Percentiles rank a stretch among this genome's conserved stretches.
Evolutionary conservation across 2,888 invertebrate genomes (phyloP).

Genomic region (Sympetrum striolatum): DNA sequence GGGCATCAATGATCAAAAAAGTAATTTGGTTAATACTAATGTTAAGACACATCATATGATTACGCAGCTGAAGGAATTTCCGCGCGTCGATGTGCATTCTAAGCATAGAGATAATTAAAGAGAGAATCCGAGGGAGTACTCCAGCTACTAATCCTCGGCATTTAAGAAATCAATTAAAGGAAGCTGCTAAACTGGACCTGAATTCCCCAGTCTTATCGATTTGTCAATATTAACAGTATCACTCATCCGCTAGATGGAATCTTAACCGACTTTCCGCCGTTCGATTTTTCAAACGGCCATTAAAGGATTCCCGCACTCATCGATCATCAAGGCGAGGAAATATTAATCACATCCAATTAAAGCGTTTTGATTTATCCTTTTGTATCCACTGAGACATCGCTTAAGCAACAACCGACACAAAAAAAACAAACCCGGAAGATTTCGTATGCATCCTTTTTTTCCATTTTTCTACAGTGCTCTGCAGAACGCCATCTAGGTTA

Average conservation of each 20-base stretch:
- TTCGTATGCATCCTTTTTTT: not conserved
- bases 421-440: not conserved
- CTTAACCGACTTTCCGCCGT: not conserved
- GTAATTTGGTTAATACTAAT: too few relatives aligned
- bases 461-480: not conserved
- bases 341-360: not conserved
- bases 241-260: not conserved
- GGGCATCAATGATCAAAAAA: too few relatives aligned
- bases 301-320: not conserved
- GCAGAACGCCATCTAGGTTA: not conserved
- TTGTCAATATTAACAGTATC: too few relatives aligned
- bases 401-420: not conserved
- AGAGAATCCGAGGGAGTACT: too few relatives aligned
- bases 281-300: not conserved
- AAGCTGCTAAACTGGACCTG: too few relatives aligned
- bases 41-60: too few relatives aligned
- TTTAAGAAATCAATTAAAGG: too few relatives aligned
- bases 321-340: not conserved
- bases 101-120: too few relatives aligned
- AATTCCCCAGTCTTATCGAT: too few relatives aligned
- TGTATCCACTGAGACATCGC: not conserved
- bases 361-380: not conserved
- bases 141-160: too few relatives aligned
- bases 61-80: too few relatives aligned
- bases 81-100: too few relatives aligned